A percentile compares a stretch with the other conserved stretches of the same genome.
These are phyloP conservation scores for Chlorocebus sabaeus DNA, from an alignment of 2,113 vertebrate species.

Conservation along the genomic window DNA sequence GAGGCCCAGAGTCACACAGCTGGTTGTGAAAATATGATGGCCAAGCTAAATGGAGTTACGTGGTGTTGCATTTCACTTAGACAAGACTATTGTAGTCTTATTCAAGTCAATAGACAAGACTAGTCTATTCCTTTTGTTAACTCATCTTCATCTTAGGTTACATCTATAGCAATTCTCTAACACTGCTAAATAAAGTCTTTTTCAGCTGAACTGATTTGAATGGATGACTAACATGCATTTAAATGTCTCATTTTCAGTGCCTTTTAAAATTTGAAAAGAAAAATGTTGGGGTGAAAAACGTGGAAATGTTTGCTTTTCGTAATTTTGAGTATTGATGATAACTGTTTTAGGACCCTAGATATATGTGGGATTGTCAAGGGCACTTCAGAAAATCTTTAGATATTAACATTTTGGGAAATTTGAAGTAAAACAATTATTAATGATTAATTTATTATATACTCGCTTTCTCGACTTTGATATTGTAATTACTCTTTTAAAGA, in stretches of 20 bases:
- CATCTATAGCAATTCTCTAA: not conserved
- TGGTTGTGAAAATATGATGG: rapidly evolving
- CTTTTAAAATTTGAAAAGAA: not conserved
- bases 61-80: not conserved
- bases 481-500: not conserved
- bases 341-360: not conserved
- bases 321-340: not conserved
- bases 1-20: not conserved
- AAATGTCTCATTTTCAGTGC: not conserved
- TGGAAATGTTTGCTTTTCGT: not conserved
- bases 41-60: not conserved
- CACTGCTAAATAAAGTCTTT: not conserved
- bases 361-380: not conserved
- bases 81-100: not conserved
- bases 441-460: not conserved
- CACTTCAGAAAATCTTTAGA: not conserved
- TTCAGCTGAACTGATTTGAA: not conserved
- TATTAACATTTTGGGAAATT: not conserved
- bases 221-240: not conserved
- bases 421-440: not conserved
- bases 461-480: not conserved
- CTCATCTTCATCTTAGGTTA: not conserved
- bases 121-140: not conserved
- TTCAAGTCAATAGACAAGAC: not conserved
- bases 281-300: not conserved